Base-by-base conservation (phyloP, 2,888 invertebrate species). In the Magallana nippona region DNA sequence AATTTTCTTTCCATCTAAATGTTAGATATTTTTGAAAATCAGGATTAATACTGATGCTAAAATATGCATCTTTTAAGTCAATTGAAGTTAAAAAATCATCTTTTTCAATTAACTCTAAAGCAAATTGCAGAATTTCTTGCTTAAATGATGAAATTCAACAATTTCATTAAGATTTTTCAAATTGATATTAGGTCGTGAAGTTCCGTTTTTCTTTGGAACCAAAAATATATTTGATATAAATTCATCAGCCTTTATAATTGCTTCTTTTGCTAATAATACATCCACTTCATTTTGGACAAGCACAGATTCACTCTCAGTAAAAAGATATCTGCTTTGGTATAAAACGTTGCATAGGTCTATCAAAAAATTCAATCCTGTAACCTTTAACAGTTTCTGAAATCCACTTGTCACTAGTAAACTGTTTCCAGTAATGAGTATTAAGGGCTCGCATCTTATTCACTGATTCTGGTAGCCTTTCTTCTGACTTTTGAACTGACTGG, bases 71-170 rank as follows among this genome's bases (percentile, higher is more conserved):
- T n/a, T 55, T 83, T 15, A 83, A 22, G 78, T 85, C 82, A 63
- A 85, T 32, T 19, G 77, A 83, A 55, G 83, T 84, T 77, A 83
- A 78, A 80, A 56, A 84, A 83, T 83, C 84, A 80, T 82, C 71
- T 63, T 79, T 19, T 56, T 84, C 79, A 22, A 82, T 82, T 19
- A 83, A 32, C 62, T 83, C 83, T 27, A 85, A 82, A 44, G 71
- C 85, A 57, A 78, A 78, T 15, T 78, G 55, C 22, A 77, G 71
- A 77, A 56, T 83, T 83, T 83, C 85, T 80, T 85, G 82, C 32
- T 82, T 83, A 71, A 83, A 81, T 78, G 80, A 5, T 83, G 55
- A 82, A 82, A 83, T 17, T 82, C 55, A 27, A 83, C 79, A 79
- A 77, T 83, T 44, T 81, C 63, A 79, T 85, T 85, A 1, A 85